phyloP scores from a whole-genome alignment of 2,113 vertebrate genomes.

The Sebastes schlegelii region DNA sequence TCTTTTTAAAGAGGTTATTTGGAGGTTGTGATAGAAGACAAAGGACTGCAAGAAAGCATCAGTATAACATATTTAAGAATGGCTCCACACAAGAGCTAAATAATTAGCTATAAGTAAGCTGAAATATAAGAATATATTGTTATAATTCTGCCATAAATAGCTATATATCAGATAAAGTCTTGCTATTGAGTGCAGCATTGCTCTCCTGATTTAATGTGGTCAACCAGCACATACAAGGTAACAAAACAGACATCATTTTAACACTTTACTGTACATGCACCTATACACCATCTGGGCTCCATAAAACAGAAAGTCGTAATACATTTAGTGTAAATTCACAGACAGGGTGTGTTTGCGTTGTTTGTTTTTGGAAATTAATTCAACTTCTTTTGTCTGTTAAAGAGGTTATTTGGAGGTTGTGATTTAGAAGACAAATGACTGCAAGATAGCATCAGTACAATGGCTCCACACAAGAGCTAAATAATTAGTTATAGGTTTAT shows the following conservation, averaged over 20 bases:
- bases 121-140: neutral
- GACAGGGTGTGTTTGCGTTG: neutral
- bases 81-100: neutral
- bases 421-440: conserved; percentile 33
- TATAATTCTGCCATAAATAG: neutral
- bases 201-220: conserved; percentile 83
- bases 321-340: neutral
- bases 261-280: neutral
- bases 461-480: neutral
- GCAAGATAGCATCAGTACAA: conserved; percentile 21
- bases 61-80: neutral
- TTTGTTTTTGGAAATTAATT: neutral
- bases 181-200: neutral
- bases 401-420: conserved; percentile 32
- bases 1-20: conserved; percentile 19
- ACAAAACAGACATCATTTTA: neutral
- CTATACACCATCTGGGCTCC: neutral
- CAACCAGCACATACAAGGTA: conserved; percentile 99
- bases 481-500: neutral
- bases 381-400: conserved; percentile 25
- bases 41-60: conserved; percentile 11
- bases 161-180: neutral
- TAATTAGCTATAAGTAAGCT: neutral
- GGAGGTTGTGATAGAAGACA: conserved; percentile 38
- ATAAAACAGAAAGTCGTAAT: neutral